Evolutionary conservation across 2,888 invertebrate genomes (phyloP).

Genomic region (Onchidella celtica): DNA sequence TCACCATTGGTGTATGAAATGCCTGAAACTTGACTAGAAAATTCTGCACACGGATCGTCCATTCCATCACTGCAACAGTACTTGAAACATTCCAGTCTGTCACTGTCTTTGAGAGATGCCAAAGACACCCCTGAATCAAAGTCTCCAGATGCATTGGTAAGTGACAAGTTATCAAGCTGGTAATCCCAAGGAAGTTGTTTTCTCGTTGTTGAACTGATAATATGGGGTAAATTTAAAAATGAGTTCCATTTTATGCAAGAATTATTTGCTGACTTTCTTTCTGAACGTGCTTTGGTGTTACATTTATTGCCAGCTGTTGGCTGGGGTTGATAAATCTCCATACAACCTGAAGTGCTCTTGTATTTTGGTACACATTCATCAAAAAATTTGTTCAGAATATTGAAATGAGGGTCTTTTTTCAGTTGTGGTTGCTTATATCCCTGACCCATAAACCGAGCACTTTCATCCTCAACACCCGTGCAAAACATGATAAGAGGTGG

Average conservation of each 20-base stretch:
- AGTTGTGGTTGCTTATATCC: background rate
- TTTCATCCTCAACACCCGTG: slow-evolving; percentile 9
- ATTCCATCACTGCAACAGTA: background rate
- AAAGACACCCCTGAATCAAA: background rate
- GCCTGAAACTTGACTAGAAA: background rate
- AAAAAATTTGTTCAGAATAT: background rate
- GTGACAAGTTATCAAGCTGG: too few species aligned
- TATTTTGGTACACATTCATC: background rate
- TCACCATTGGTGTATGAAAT: background rate
- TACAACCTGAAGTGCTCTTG: background rate
- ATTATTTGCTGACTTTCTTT: background rate
- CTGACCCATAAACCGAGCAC: background rate
- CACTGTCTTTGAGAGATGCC: background rate
- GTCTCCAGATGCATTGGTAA: slow-evolving; percentile 3
- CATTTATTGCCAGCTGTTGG: background rate
- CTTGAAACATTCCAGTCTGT: background rate
- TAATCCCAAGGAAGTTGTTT: too few species aligned
- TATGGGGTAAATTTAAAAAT: too few species aligned
- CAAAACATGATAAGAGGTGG: slow-evolving; percentile 3
- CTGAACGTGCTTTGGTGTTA: too few species aligned
- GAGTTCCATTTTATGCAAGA: background rate
- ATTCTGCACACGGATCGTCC: background rate
- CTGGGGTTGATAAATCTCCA: background rate
- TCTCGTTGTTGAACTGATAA: too few species aligned
- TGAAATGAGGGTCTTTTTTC: background rate